Evolutionary conservation across 2,888 invertebrate genomes (phyloP).

Genomic region (Dromius quadrimaculatus): DNA sequence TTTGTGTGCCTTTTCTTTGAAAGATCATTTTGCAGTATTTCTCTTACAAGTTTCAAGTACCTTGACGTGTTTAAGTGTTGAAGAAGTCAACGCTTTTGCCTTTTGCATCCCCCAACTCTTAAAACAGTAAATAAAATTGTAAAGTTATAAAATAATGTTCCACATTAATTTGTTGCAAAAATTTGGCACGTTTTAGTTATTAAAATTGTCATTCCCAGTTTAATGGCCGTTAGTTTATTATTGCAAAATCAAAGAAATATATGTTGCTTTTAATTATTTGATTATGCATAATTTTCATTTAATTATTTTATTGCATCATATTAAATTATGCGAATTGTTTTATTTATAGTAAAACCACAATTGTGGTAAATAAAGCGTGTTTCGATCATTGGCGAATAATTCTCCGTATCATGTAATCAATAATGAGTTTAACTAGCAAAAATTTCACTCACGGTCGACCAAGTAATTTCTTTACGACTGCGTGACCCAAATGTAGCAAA

Average conservation of each 20-base stretch:
- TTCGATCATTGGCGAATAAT: neutral
- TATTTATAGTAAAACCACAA: neutral
- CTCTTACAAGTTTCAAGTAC: slow-evolving; percentile 1
- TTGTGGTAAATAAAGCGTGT: slow-evolving; percentile 1
- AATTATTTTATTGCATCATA: slow-evolving; percentile 6
- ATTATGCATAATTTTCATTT: neutral
- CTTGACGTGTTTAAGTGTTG: neutral
- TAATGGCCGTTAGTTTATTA: no score
- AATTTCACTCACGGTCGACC: slow-evolving; percentile 40
- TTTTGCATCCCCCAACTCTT: no score
- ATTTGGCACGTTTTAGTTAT: no score
- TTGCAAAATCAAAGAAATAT: no score
- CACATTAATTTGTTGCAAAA: no score
- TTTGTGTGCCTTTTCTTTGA: no score
- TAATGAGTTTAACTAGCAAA: slow-evolving; percentile 22
- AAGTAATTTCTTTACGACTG: slow-evolving; percentile 33
- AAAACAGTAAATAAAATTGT: no score
- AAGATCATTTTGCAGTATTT: neutral
- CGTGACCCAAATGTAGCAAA: slow-evolving; percentile 43
- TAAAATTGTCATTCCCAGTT: no score
- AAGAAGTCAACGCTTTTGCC: no score
- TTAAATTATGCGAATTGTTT: neutral
- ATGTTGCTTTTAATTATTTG: neutral
- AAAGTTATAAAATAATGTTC: no score
- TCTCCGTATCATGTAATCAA: slow-evolving; percentile 4